Evolutionary conservation across 2,113 vertebrate genomes (phyloP).

Genomic region (Pluvianellus socialis): DNA sequence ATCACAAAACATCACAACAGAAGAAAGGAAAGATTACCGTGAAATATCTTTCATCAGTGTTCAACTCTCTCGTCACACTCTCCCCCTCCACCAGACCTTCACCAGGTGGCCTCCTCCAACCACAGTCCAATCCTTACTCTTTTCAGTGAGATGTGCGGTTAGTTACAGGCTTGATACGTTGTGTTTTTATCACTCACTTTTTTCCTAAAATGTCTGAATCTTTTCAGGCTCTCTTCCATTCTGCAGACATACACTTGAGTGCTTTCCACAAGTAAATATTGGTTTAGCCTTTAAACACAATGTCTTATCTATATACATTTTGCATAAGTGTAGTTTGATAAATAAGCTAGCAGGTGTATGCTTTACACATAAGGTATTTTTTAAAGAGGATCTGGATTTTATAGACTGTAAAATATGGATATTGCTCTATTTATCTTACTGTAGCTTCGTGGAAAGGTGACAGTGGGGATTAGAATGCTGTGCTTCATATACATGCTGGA

Average conservation of each 20-base stretch:
- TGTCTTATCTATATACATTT: constrained; percentile 66
- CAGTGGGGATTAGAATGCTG: constrained; percentile 61
- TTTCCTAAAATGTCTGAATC: background rate
- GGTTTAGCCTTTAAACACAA: constrained; percentile 54
- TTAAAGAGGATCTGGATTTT: constrained; percentile 72
- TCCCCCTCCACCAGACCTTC: background rate
- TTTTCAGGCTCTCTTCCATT: background rate
- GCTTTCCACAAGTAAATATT: constrained; percentile 66
- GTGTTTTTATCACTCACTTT: background rate
- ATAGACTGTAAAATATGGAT: constrained; percentile 79
- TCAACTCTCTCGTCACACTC: background rate
- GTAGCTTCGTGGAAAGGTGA: constrained; percentile 66
- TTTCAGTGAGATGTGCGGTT: background rate
- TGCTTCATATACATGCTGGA: constrained; percentile 25
- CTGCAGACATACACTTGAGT: background rate
- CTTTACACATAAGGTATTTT: constrained; percentile 62
- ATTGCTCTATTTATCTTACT: constrained; percentile 82
- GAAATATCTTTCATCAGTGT: background rate
- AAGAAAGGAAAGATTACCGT: background rate
- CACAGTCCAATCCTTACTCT: background rate
- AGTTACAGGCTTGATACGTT: background rate
- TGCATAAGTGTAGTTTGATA: constrained; percentile 72
- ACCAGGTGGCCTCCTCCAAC: background rate
- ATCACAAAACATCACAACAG: background rate
- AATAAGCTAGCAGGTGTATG: constrained; percentile 70